phyloP scores from a whole-genome alignment of 1,140 invertebrate species.

The Papilio machaon region DNA sequence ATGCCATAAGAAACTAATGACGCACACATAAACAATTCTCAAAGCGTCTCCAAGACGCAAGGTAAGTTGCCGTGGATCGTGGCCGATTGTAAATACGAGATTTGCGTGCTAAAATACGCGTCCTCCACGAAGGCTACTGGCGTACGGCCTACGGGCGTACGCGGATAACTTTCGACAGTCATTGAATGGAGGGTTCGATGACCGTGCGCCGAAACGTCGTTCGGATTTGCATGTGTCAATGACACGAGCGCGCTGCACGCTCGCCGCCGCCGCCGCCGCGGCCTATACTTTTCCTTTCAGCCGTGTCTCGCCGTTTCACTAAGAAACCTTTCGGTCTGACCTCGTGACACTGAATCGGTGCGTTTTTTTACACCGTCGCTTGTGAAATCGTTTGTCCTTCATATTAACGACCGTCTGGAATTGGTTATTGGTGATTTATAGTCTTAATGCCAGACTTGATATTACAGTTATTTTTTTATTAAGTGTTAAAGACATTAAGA shows the following conservation, averaged over 20 bases:
- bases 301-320: constrained; percentile 48
- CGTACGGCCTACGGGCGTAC: background rate
- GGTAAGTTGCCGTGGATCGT: constrained; percentile 56
- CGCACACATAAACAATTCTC: constrained; percentile 49
- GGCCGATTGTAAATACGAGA: constrained; percentile 53
- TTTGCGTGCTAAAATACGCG: constrained; percentile 48
- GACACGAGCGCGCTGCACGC: constrained; percentile 61
- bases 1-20: constrained; percentile 53
- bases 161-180: constrained; percentile 70
- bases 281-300: constrained; percentile 76
- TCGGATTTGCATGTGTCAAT: constrained; percentile 77
- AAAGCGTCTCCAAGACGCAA: constrained; percentile 50
- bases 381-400: constrained; percentile 53
- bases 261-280: constrained; percentile 43
- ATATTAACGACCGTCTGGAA: constrained; percentile 16
- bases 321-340: constrained; percentile 67
- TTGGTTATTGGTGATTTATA: constrained; percentile 25
- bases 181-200: constrained; percentile 71
- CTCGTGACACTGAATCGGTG: constrained; percentile 64
- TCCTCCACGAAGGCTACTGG: constrained; percentile 29
- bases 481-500: background rate
- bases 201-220: constrained; percentile 65
- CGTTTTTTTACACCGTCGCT: constrained; percentile 40
- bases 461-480: constrained; percentile 18
- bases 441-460: constrained; percentile 4